Percentiles rank a stretch among this genome's conserved stretches.
These are phyloP conservation scores for Atherinosoma microstoma DNA, from an alignment of 2,797 vertebrate species.

Conservation along the genomic window DNA sequence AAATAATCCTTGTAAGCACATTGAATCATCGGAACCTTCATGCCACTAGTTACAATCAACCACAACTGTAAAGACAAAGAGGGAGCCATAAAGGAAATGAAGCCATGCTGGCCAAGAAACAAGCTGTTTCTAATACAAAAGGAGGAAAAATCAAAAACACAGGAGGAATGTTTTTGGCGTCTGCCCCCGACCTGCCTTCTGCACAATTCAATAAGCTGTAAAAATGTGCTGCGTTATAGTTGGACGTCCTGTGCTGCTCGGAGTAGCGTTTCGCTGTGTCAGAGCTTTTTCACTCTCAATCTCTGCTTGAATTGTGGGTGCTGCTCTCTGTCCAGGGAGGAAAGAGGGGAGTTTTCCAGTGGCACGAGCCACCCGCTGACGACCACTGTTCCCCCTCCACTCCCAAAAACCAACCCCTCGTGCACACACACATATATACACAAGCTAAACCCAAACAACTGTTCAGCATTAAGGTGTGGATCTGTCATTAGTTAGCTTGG, in stretches of 20 bases:
- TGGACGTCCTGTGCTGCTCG: conserved; percentile 53
- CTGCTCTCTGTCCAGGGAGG: conserved; percentile 45
- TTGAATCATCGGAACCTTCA: conserved; percentile 21
- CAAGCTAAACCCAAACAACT: conserved; percentile 78
- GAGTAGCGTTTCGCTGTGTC: conserved; percentile 75
- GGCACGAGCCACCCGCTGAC: conserved; percentile 81
- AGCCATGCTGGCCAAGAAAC: conserved; percentile 31
- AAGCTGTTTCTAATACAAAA: conserved; percentile 31
- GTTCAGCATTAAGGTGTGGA: conserved; percentile 82
- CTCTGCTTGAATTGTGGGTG: conserved; percentile 48
- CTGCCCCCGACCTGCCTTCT: conserved; percentile 35
- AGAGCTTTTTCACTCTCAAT: conserved; percentile 68
- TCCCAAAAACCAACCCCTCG: conserved; percentile 16
- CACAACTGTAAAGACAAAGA: conserved; percentile 33
- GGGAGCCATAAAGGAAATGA: conserved; percentile 26
- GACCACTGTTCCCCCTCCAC: conserved; percentile 61
- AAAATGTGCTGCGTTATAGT: conserved; percentile 78
- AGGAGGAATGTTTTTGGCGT: conserved; percentile 34
- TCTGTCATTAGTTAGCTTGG: conserved; percentile 83
- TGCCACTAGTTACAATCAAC: conserved; percentile 33
- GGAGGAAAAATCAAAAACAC: conserved; percentile 11
- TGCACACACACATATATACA: conserved; percentile 31
- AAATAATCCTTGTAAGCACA: conserved; percentile 21
- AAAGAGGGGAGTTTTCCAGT: conserved; percentile 67
- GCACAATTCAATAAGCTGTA: conserved; percentile 70